phyloP scores from a whole-genome alignment of 2,113 vertebrate species.

The Micronycteris hirsuta region DNA sequence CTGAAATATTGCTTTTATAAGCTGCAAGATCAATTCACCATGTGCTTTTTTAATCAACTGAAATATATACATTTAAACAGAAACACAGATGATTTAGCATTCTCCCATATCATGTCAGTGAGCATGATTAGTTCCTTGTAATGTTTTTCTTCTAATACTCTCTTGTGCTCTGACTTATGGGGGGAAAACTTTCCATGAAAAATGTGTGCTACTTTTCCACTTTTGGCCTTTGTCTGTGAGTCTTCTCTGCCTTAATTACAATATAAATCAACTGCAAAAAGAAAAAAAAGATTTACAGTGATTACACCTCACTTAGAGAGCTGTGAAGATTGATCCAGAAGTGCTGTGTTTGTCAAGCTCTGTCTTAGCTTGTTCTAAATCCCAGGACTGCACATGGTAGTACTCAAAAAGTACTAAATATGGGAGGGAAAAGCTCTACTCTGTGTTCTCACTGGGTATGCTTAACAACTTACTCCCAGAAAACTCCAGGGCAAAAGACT shows the following conservation, averaged over 20 bases:
- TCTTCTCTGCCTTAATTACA: constrained; percentile 63
- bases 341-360: constrained; percentile 5
- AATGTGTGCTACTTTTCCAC: constrained; percentile 59
- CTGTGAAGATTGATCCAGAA: constrained; percentile 60
- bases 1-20: constrained; percentile 69
- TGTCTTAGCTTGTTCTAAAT: not conserved
- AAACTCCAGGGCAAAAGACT: not conserved
- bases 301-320: constrained; percentile 64
- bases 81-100: constrained; percentile 55
- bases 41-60: constrained; percentile 66
- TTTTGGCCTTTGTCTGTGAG: constrained; percentile 65
- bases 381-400: not conserved
- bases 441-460: not conserved
- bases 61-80: constrained; percentile 68
- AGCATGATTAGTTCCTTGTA: constrained; percentile 37
- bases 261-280: constrained; percentile 62
- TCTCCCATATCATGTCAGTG: not conserved
- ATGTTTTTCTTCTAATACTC: constrained; percentile 28
- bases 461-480: not conserved
- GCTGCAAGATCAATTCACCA: constrained; percentile 58
- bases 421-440: not conserved
- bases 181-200: constrained; percentile 63
- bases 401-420: not conserved
- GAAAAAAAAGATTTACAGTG: constrained; percentile 47
- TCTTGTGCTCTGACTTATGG: constrained; percentile 46